These are phyloP conservation scores for Scrobipalpa atriplicella DNA, from an alignment of 2,888 invertebrate species.

Conservation along the genomic window DNA sequence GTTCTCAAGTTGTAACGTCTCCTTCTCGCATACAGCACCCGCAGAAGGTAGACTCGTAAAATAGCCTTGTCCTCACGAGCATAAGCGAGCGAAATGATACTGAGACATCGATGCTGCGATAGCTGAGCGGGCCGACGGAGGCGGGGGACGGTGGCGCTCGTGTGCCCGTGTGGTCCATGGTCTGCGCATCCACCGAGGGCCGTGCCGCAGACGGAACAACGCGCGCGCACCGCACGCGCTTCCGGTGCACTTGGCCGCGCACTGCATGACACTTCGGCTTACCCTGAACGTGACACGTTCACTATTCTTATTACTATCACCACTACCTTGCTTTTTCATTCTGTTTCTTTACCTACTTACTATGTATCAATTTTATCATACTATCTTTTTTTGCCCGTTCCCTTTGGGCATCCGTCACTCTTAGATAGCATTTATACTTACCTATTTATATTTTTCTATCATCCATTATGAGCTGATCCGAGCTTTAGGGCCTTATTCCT, in stretches of 20 bases:
- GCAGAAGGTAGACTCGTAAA: constrained; percentile 87
- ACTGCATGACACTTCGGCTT: constrained; percentile 43
- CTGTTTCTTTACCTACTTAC: constrained; percentile 18
- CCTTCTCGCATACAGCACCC: constrained; percentile 93
- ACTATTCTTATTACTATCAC: constrained; percentile 3
- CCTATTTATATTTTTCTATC: constrained; percentile 74
- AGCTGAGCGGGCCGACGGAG: constrained; percentile 76
- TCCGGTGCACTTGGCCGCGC: constrained; percentile 39
- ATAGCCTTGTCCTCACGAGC: constrained; percentile 83
- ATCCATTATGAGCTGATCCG: constrained; percentile 57
- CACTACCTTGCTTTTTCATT: background rate
- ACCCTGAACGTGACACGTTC: constrained; percentile 28
- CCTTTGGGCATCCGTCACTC: constrained; percentile 43
- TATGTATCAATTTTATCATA: background rate
- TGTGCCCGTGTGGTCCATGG: constrained; percentile 39
- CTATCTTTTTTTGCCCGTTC: constrained; percentile 13
- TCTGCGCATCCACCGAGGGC: constrained; percentile 67
- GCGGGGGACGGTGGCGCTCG: constrained; percentile 73
- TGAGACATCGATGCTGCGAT: constrained; percentile 75
- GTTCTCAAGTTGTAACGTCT: constrained; percentile 84
- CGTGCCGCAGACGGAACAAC: constrained; percentile 59
- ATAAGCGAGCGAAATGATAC: constrained; percentile 77
- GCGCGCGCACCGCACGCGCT: constrained; percentile 55
- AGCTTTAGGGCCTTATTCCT: constrained; percentile 33
- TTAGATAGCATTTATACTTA: constrained; percentile 51